phyloP scores from a whole-genome alignment of 2,888 invertebrate species.

The Rhorus exstirpatorius region DNA sequence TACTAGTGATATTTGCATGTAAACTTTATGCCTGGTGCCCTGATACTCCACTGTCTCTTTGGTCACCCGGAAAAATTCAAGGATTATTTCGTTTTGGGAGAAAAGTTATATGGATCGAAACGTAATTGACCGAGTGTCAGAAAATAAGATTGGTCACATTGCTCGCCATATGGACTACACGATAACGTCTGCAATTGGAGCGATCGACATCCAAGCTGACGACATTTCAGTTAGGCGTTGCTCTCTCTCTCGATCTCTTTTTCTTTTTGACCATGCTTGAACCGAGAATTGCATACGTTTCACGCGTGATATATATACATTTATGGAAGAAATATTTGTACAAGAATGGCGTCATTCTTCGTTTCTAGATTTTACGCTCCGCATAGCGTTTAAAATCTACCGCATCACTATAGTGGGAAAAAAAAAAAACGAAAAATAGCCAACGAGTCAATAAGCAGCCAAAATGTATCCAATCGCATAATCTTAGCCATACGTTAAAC shows the following conservation, averaged over 20 bases:
- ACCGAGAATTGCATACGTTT: conserved; percentile 17
- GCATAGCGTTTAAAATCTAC: background rate
- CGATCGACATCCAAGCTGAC: conserved; percentile 46
- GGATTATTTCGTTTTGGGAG: conserved; percentile 1
- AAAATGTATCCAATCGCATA: background rate
- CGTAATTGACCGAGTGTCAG: conserved; percentile 27
- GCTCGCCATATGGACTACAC: conserved; percentile 36
- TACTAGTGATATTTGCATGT: background rate
- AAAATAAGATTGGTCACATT: conserved; percentile 26
- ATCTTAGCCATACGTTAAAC: background rate
- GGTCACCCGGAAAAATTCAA: background rate
- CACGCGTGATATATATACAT: background rate
- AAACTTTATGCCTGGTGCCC: background rate
- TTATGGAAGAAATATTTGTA: background rate
- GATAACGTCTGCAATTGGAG: conserved; percentile 46
- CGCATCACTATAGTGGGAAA: background rate
- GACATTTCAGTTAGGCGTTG: conserved; percentile 45
- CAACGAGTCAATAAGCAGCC: background rate
- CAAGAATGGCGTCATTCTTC: conserved; percentile 11
- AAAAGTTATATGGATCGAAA: background rate
- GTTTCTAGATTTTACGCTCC: background rate
- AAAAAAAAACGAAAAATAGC: background rate
- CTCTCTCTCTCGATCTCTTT: conserved; percentile 21
- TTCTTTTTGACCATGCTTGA: conserved; percentile 1
- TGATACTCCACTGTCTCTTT: background rate